Evolutionary conservation across 2,113 vertebrate species (phyloP).

Genomic region (Emydura subglobosa): DNA sequence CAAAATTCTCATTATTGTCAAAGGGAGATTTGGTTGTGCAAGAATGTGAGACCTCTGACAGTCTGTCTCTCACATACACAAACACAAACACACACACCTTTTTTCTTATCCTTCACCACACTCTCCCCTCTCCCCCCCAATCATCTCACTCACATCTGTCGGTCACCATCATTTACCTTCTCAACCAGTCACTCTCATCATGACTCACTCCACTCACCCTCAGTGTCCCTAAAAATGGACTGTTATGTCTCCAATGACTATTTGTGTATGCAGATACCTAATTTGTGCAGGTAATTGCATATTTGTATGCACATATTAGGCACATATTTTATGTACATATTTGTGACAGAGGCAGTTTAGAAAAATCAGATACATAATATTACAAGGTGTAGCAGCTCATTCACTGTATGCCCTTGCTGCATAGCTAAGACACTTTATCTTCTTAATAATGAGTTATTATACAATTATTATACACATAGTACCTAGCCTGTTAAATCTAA

Average conservation of each 20-base stretch:
- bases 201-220: background rate
- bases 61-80: fast-evolving
- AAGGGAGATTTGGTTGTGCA: background rate
- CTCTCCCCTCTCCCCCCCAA: fast-evolving
- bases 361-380: background rate
- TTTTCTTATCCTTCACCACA: background rate
- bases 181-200: background rate
- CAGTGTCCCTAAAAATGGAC: background rate
- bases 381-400: background rate
- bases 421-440: background rate
- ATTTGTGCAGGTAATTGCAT: background rate
- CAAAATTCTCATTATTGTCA: background rate
- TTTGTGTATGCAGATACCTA: background rate
- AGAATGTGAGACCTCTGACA: background rate
- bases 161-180: background rate
- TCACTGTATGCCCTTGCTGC: background rate
- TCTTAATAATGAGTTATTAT: background rate
- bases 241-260: background rate
- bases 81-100: fast-evolving
- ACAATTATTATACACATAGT: background rate
- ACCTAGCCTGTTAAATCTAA: background rate
- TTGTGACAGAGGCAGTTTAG: background rate
- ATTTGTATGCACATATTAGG: background rate
- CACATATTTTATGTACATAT: background rate
- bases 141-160: background rate